Conservation (phyloP, 2,113 vertebrate species). For the Bostrychus sinensis region DNA sequence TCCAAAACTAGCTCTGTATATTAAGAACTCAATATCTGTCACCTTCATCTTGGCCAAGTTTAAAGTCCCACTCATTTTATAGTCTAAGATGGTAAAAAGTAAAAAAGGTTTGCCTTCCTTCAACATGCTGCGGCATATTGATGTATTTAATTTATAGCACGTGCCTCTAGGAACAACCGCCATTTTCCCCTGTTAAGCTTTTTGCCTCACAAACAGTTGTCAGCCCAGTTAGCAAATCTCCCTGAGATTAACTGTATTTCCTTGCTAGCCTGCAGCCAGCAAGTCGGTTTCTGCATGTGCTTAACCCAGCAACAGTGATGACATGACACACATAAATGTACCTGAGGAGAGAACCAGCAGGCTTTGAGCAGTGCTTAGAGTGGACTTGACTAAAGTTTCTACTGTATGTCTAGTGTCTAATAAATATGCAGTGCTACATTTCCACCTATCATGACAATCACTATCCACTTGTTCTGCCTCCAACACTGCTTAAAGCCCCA, state of each 20-base stretch:
- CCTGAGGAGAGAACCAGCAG: slow-evolving; percentile 55
- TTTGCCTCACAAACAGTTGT: slow-evolving; percentile 59
- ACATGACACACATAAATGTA: slow-evolving; percentile 62
- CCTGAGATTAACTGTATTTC: slow-evolving; percentile 43
- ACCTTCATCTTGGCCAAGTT: slow-evolving; percentile 4
- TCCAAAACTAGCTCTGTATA: slow-evolving; percentile 3
- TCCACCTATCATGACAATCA: slow-evolving; percentile 14
- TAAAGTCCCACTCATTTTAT: too few relatives aligned
- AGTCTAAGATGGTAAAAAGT: not conserved
- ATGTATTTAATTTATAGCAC: slow-evolving; percentile 14
- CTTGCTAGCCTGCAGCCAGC: slow-evolving; percentile 50
- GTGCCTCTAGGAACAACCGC: slow-evolving; percentile 49
- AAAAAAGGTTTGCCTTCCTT: too few relatives aligned
- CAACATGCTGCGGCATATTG: not conserved
- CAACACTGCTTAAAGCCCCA: slow-evolving; percentile 76
- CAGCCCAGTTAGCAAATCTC: slow-evolving; percentile 62
- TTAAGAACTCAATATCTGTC: slow-evolving; percentile 5
- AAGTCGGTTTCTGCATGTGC: slow-evolving; percentile 57
- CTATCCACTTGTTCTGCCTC: slow-evolving; percentile 31
- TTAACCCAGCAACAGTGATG: slow-evolving; percentile 58
- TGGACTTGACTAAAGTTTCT: slow-evolving; percentile 5
- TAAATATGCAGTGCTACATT: slow-evolving; percentile 1
- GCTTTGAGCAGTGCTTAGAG: slow-evolving; percentile 76
- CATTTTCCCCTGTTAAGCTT: slow-evolving; percentile 64
- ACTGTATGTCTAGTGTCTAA: not conserved